Base-by-base conservation (phyloP, 2,888 invertebrate species). In the Conus canariensis region DNA sequence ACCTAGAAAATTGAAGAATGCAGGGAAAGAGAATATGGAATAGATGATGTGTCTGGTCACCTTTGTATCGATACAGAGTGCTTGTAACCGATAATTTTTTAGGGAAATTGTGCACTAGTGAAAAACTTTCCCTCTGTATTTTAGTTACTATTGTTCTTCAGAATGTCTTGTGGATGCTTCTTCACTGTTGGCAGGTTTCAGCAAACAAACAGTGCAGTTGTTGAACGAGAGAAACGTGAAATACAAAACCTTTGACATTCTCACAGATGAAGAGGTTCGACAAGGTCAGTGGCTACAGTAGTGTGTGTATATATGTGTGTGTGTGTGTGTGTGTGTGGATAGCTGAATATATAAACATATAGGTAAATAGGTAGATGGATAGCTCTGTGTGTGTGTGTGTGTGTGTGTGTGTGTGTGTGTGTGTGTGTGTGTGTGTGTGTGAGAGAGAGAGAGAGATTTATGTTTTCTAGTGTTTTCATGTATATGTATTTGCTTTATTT, bases 201-300 rank as follows among this genome's bases (percentile, higher is more conserved):
- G 97, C 97, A 97, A 94, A 59, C 98, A 98, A 93, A 97, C 98
- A 25, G 97, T 98, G 93, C 97, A 97, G 92, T 97, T 99, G 92
- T 97, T 99, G 77, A 98, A 98, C 95, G 97, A 97, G 85, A 97
- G 97, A 88, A 93, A 93, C n/a, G 91, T 95, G 12, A 96, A 97
- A 88, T 97, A 95, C 93, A 95, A 96, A 45, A 95, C 95, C 2
- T 97, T 97, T 93, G 96, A 97, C 93, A 97, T 97, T 92, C 95
- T 97, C 16, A 92, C 94, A 64, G 97, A 97, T 94, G 96, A 97
- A 56, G 96, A 95, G 89, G 96, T 97, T 56, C 93, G 96, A 91
- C 96, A 96, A 95, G 97, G 95, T 95, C 92, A 58, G 58, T 25
- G 22, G 12, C 14, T 80, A 59, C 30, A 80, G 14, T 7, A 77